These are phyloP conservation scores for Chaenocephalus aceratus DNA, from an alignment of 2,113 vertebrate genomes.

Conservation along the genomic window DNA sequence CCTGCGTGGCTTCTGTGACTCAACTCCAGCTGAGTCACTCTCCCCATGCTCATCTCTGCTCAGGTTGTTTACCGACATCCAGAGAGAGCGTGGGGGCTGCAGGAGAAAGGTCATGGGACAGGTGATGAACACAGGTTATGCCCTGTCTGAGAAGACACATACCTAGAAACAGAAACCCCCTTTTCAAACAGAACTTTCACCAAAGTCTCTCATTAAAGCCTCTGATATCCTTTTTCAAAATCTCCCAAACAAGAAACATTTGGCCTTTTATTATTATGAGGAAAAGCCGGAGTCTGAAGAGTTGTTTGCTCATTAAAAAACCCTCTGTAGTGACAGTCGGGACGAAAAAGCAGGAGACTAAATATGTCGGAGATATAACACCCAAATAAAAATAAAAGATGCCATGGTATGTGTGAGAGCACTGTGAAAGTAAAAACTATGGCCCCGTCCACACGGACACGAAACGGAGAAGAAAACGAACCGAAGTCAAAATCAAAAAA, in stretches of 20 bases:
- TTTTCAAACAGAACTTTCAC: not conserved
- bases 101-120: constrained; percentile 5
- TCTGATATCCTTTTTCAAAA: not conserved
- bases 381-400: not conserved
- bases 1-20: not conserved
- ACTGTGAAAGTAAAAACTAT: no score
- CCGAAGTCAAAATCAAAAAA: no score
- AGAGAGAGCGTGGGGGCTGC: not conserved
- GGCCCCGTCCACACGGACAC: no score
- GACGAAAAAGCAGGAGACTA: not conserved
- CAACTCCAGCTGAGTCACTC: constrained; percentile 11
- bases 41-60: not conserved
- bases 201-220: no score
- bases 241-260: constrained; percentile 22
- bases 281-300: not conserved
- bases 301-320: constrained; percentile 47
- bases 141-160: constrained; percentile 23
- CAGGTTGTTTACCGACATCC: not conserved
- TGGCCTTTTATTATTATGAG: constrained; percentile 40
- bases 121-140: constrained; percentile 7
- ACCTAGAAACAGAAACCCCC: not conserved
- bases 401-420: no score
- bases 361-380: constrained; percentile 21
- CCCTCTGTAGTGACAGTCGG: not conserved
- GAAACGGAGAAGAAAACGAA: no score